Percentiles rank a stretch among this genome's conserved stretches.
Conservation (phyloP, 1,140 invertebrate species). For the Phymorhynchus buccinoides region DNA sequence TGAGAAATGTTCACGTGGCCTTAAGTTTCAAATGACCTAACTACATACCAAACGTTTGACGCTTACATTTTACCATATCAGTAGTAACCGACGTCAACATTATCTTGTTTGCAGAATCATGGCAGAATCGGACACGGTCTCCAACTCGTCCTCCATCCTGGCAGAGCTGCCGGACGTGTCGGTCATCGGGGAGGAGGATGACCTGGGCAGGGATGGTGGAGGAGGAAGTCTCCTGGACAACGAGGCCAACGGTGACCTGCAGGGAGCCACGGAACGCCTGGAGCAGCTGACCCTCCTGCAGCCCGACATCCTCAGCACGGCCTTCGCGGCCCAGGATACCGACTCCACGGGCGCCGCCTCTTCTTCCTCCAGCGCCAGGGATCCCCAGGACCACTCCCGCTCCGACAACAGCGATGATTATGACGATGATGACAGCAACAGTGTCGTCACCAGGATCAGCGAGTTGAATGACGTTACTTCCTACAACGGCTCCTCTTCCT, state of each 20-base stretch:
- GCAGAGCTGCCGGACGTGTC: slow-evolving; percentile 26
- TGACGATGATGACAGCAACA: slow-evolving; percentile 15
- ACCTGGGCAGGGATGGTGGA: too few species aligned
- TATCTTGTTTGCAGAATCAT: background rate
- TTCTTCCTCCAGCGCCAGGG: slow-evolving; percentile 41
- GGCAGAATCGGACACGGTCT: slow-evolving; percentile 37
- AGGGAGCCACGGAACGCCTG: slow-evolving; percentile 13
- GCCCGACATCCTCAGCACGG: slow-evolving; percentile 41
- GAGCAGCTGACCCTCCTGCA: slow-evolving; percentile 30
- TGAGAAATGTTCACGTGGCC: too few species aligned
- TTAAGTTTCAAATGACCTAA: background rate
- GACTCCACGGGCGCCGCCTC: slow-evolving; percentile 44
- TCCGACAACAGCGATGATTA: slow-evolving; percentile 33
- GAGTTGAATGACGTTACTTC: slow-evolving; percentile 19
- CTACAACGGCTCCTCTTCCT: background rate
- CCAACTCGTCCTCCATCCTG: slow-evolving; percentile 28
- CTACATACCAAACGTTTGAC: background rate
- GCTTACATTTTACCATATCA: too few species aligned
- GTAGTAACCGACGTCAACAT: background rate
- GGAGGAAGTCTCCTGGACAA: too few species aligned
- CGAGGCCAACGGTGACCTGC: slow-evolving; percentile 34
- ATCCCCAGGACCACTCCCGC: slow-evolving; percentile 23
- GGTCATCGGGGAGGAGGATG: slow-evolving; percentile 21
- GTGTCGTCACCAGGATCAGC: slow-evolving; percentile 23
- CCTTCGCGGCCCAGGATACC: slow-evolving; percentile 31